phyloP scores from a whole-genome alignment of 2,113 vertebrate species.

The Lethenteron reissneri region DNA sequence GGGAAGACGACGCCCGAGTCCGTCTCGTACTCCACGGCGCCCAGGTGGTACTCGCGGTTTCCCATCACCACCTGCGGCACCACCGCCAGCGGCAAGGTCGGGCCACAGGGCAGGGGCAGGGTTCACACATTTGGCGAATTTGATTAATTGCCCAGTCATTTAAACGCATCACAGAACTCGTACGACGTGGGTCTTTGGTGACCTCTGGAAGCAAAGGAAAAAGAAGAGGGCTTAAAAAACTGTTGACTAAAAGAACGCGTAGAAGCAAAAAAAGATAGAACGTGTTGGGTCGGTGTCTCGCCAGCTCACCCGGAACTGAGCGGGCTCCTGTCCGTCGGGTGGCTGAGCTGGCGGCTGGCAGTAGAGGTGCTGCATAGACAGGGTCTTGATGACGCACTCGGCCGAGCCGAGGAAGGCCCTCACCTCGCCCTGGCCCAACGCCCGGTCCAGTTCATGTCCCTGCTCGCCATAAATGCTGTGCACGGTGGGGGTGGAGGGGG shows the following conservation, averaged over 20 bases:
- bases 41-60: slow-evolving; percentile 61
- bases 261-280: background rate
- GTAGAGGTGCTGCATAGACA: slow-evolving; percentile 76
- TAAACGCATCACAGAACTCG: background rate
- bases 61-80: slow-evolving; percentile 66
- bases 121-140: background rate
- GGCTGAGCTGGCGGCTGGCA: slow-evolving; percentile 62
- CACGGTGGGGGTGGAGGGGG: background rate
- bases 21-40: slow-evolving; percentile 65
- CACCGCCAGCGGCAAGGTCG: background rate
- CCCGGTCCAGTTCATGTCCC: slow-evolving; percentile 82
- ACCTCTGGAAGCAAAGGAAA: background rate
- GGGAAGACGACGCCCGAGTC: slow-evolving; percentile 63
- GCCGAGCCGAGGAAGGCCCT: slow-evolving; percentile 72
- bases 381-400: slow-evolving; percentile 61
- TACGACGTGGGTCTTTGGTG: background rate
- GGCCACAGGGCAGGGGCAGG: background rate
- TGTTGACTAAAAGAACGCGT: background rate
- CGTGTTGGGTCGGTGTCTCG: background rate
- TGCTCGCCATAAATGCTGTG: slow-evolving; percentile 16
- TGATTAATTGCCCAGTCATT: background rate
- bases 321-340: background rate
- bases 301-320: background rate
- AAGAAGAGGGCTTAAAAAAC: background rate
- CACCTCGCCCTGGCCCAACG: slow-evolving; percentile 83